Percentiles rank a stretch among this genome's conserved stretches.
Evolutionary conservation across 2,797 vertebrate genomes (phyloP).

Genomic region (Taenioides sp.): DNA sequence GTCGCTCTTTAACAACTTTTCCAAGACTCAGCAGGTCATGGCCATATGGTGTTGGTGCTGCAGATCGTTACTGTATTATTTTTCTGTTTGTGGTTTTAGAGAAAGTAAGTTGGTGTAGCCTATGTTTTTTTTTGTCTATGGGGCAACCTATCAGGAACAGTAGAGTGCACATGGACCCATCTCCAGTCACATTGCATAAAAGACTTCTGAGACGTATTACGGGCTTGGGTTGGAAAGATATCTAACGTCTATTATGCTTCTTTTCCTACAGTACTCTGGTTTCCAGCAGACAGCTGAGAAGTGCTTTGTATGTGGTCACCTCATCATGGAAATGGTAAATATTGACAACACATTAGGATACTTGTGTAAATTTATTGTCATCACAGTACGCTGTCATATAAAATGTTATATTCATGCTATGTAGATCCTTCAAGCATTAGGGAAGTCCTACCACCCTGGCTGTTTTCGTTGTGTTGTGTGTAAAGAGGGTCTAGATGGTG

Average conservation of each 20-base stretch:
- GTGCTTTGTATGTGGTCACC: constrained; percentile 98
- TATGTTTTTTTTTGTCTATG: constrained; percentile 1
- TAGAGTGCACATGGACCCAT: not conserved
- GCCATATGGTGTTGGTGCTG: constrained; percentile 46
- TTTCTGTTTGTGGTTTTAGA: constrained; percentile 6
- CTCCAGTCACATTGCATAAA: not conserved
- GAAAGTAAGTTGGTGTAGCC: not conserved
- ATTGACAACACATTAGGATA: not conserved
- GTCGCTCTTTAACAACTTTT: too few relatives aligned
- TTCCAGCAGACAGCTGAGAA: constrained; percentile 99
- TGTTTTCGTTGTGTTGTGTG: constrained; percentile 98
- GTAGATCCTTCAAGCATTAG: constrained; percentile 96
- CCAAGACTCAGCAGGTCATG: too few relatives aligned
- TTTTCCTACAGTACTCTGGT: constrained; percentile 89
- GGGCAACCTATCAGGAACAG: too few relatives aligned
- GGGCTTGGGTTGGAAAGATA: not conserved
- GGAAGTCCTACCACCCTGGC: constrained; percentile 96
- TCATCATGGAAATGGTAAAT: constrained; percentile 99
- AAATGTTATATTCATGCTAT: constrained; percentile 33
- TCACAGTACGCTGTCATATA: constrained; percentile 1
- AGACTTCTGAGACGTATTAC: not conserved
- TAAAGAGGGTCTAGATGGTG: constrained; percentile 94
- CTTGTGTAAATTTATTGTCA: not conserved
- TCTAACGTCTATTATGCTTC: constrained; percentile 23
- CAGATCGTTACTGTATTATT: constrained; percentile 60